phyloP scores from a whole-genome alignment of 2,113 vertebrate genomes.

The Aegotheles bennettii region DNA sequence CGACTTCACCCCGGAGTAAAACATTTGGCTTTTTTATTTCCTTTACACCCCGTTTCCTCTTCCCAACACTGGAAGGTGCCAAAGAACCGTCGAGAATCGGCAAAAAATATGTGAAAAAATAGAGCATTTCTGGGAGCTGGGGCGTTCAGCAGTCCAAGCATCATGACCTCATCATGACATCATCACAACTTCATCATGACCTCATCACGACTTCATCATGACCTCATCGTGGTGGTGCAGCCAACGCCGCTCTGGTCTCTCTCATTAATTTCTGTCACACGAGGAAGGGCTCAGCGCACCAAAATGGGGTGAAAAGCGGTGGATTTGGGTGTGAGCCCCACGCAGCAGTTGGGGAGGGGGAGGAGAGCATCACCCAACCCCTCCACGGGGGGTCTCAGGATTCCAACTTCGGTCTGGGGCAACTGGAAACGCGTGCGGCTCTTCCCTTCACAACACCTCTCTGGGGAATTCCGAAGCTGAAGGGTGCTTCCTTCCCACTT shows the following conservation, averaged over 20 bases:
- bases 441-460: fast-evolving
- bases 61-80: slow-evolving; percentile 48
- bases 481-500: fast-evolving
- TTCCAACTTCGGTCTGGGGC: not conserved
- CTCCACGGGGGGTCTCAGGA: not conserved
- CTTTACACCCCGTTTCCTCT: not conserved
- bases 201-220: too few relatives aligned
- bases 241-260: not conserved
- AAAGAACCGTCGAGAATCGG: not conserved
- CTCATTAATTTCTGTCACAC: not conserved
- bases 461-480: not conserved
- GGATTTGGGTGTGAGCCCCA: too few relatives aligned
- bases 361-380: not conserved
- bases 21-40: not conserved
- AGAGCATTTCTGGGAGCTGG: not conserved
- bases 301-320: not conserved
- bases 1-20: slow-evolving; percentile 44
- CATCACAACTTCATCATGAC: too few relatives aligned
- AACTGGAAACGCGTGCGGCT: not conserved
- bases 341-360: too few relatives aligned
- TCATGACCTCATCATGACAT: too few relatives aligned
- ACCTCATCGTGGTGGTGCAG: too few relatives aligned
- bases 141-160: not conserved
- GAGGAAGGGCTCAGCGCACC: not conserved
- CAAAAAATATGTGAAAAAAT: slow-evolving; percentile 58